Evolutionary conservation across 92 coral and sea anemone species (phyloP), one percentile per base, ranked within the genome.

Genomic region (Micromussa lordhowensis): DNA sequence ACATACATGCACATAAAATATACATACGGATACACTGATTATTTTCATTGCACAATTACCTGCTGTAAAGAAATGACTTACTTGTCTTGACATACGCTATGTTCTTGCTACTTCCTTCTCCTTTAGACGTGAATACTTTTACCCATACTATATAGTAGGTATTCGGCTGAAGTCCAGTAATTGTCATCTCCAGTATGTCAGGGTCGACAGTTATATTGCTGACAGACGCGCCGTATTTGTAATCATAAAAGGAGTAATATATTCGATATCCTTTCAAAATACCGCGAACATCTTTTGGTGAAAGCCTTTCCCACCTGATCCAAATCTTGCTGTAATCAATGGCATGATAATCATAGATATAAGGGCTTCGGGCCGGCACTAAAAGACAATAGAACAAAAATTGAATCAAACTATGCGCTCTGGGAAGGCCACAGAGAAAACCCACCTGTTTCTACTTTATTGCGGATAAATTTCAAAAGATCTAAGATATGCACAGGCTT

Each of bases 301-400:
- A 15, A 7, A 80, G 48, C 24, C 55, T 80, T 9, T 2, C 30
- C 84, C 84, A 80, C 10, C 22, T 61, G 84, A 80, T 64, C 54
- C 21, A 34, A 36, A 80, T 58, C 14, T 55, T 58, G 40, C 29
- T 80, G 74, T 80, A 61, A 34, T 58, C 44, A 31, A 80, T 64
- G 11, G 74, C 84, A 28, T 24, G 73, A 80, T 21, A 21, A 0
- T 13, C 21, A 21, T 21, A 15, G 32, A 80, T n/a, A 21, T 59
- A 22, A 29, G 84, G 74, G 73, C 66, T 36, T 63, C 58, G 61
- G 24, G 34, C 4, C 7, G 84, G 84, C 53, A 80, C 84, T 80
- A 34, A 80, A 80, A 32, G 55, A 5, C 8, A 21, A n/a, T 2
- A 36, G 15, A 21, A 75, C 28, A 75, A 19, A 32, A 9, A 36